A percentile compares a stretch with the other conserved stretches of the same genome.
phyloP scores from a whole-genome alignment of 2,113 vertebrate genomes.

The Uropsilus gracilis region DNA sequence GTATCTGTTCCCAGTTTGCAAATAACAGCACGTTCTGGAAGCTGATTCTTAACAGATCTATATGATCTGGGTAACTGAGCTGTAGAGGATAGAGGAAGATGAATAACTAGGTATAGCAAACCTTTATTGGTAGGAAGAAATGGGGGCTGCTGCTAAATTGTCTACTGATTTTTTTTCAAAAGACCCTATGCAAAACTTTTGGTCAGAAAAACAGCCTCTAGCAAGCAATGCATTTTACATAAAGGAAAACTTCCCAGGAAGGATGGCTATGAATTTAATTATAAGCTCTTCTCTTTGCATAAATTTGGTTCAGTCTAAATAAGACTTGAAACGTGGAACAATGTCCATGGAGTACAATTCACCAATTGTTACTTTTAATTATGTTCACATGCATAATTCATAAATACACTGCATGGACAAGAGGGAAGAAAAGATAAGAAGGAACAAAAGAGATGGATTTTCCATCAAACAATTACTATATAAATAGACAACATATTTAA shows the following conservation, averaged over 20 bases:
- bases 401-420: slow-evolving; percentile 74
- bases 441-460: slow-evolving; percentile 77
- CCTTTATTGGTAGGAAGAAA: neutral
- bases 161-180: slow-evolving; percentile 10
- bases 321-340: slow-evolving; percentile 80
- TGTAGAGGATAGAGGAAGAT: neutral
- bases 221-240: slow-evolving; percentile 20
- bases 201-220: slow-evolving; percentile 59
- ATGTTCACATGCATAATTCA: slow-evolving; percentile 83
- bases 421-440: slow-evolving; percentile 75
- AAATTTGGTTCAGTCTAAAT: slow-evolving; percentile 69
- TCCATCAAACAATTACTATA: slow-evolving; percentile 78
- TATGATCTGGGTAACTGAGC: neutral
- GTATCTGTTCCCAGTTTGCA: slow-evolving; percentile 20
- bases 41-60: neutral
- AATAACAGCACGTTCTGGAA: neutral
- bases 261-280: slow-evolving; percentile 67
- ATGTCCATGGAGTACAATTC: slow-evolving; percentile 78
- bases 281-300: slow-evolving; percentile 64
- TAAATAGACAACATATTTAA: slow-evolving; percentile 82
- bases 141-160: neutral
- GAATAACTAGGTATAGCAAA: neutral
- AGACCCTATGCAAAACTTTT: slow-evolving; percentile 42
- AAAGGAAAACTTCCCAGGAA: slow-evolving; percentile 70
- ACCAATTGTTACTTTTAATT: slow-evolving; percentile 84